These are phyloP conservation scores for Acrocephalus scirpaceus DNA, from an alignment of 2,797 vertebrate genomes.

Conservation along the genomic window DNA sequence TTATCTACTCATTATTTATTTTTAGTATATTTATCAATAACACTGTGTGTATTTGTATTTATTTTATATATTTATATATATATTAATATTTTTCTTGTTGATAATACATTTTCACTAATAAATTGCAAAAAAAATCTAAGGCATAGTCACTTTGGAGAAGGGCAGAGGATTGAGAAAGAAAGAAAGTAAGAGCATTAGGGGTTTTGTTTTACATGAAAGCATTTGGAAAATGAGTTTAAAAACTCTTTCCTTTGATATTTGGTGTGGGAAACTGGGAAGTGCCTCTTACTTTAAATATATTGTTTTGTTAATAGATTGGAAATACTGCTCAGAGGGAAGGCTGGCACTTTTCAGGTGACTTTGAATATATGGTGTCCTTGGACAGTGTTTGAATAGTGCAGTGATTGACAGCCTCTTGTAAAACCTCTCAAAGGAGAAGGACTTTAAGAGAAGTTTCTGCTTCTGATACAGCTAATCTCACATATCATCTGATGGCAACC, in stretches of 20 bases:
- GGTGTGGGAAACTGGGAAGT: slow-evolving; percentile 5
- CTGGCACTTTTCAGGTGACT: neutral
- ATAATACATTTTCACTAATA: neutral
- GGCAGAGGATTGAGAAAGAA: neutral
- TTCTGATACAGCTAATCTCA: neutral
- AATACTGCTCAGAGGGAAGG: slow-evolving; percentile 25
- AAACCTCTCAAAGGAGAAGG: neutral
- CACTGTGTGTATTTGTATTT: no score
- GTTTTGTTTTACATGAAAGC: neutral
- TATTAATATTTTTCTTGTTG: neutral
- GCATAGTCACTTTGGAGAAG: neutral
- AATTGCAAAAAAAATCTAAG: neutral
- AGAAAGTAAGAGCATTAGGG: neutral
- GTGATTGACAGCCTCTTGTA: neutral
- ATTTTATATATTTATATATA: neutral
- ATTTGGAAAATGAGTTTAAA: slow-evolving; percentile 1
- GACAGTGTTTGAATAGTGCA: neutral
- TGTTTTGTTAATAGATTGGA: slow-evolving; percentile 13
- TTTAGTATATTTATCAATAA: neutral
- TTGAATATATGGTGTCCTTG: neutral
- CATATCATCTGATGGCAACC: neutral
- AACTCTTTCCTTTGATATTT: slow-evolving; percentile 17
- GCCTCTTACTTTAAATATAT: neutral
- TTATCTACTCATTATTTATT: neutral
- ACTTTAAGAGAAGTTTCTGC: neutral